Conservation (phyloP, 2,888 invertebrate genomes). For the Neria commutata region DNA sequence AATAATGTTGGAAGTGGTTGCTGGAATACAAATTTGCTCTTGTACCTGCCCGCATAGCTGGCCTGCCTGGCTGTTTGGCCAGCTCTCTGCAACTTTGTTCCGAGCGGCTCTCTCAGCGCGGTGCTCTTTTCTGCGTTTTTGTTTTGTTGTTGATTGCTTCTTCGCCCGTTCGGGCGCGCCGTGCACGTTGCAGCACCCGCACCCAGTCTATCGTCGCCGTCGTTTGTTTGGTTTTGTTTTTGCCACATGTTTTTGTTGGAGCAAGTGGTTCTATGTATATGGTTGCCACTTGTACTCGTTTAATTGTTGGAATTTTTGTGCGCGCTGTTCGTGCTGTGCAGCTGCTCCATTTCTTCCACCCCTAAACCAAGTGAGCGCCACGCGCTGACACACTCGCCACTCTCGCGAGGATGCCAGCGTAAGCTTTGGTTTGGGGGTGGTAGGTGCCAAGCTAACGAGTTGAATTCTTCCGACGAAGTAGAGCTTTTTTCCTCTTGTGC, state of each 20-base stretch:
- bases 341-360: slow-evolving; percentile 33
- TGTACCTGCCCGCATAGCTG: not conserved
- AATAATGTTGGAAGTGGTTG: slow-evolving; percentile 27
- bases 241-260: not conserved
- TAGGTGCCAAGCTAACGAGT: too few relatives aligned
- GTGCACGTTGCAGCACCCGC: slow-evolving; percentile 22
- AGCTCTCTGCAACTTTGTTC: too few relatives aligned
- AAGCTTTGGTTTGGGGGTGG: not conserved
- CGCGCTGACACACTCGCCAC: not conserved
- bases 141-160: slow-evolving; percentile 28
- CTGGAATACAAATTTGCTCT: slow-evolving; percentile 15
- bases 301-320: slow-evolving; percentile 16
- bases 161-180: slow-evolving; percentile 5
- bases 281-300: not conserved
- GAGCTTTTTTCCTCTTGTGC: slow-evolving; percentile 37
- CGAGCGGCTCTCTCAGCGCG: not conserved
- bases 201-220: not conserved
- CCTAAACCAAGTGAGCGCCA: slow-evolving; percentile 8
- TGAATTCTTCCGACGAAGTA: slow-evolving; percentile 17
- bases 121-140: slow-evolving; percentile 14
- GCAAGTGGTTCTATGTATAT: not conserved
- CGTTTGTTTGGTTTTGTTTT: not conserved
- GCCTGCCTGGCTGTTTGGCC: not conserved
- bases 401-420: not conserved
- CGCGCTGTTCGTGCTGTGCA: slow-evolving; percentile 24